These are phyloP conservation scores for Hemicrepidius hirtus DNA, from an alignment of 2,888 invertebrate genomes.

Conservation along the genomic window DNA sequence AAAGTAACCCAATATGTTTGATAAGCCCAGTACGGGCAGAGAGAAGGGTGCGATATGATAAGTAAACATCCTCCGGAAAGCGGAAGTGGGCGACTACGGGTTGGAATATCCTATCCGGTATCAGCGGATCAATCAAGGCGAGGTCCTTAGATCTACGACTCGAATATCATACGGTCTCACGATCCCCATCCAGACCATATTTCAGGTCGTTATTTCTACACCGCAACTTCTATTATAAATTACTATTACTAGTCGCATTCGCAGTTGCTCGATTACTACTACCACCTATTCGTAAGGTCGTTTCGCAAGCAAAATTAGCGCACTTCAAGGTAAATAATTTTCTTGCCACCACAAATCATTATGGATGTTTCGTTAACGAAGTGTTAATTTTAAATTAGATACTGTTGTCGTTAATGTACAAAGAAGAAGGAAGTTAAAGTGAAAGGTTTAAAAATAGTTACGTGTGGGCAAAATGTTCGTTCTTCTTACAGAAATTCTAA, in stretches of 20 bases:
- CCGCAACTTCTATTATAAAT: constrained; percentile 44
- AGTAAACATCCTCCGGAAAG: constrained; percentile 64
- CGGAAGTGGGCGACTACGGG: constrained; percentile 61
- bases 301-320: background rate
- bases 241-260: constrained; percentile 17
- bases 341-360: constrained; percentile 7
- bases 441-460: constrained; percentile 1
- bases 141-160: constrained; percentile 49
- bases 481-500: too few species aligned
- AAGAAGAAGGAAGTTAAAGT: background rate
- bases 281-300: background rate
- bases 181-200: constrained; percentile 42
- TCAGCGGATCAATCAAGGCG: constrained; percentile 54
- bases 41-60: constrained; percentile 57
- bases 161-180: constrained; percentile 49
- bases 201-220: constrained; percentile 45
- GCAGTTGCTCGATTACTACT: background rate
- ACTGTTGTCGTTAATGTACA: background rate
- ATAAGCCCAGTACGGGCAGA: constrained; percentile 55
- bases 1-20: constrained; percentile 57
- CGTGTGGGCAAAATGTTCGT: too few species aligned
- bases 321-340: background rate
- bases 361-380: background rate
- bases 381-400: constrained; percentile 14
- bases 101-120: constrained; percentile 62